Evolutionary conservation across 2,888 invertebrate genomes (phyloP).

Genomic region (Drosophila planitibia): DNA sequence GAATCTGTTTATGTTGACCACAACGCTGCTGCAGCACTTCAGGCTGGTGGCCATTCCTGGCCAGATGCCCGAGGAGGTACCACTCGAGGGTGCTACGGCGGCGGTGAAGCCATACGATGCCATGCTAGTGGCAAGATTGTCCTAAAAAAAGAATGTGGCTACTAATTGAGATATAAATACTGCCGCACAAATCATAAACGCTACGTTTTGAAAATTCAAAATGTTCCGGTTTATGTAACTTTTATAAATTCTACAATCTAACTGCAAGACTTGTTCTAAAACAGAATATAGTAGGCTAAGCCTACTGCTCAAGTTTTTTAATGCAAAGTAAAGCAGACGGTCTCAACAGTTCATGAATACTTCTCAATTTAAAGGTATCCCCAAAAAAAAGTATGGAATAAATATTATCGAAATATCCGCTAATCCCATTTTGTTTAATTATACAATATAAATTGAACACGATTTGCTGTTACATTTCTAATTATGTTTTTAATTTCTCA

Average conservation of each 20-base stretch:
- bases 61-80: conserved; percentile 88
- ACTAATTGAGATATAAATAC: neutral
- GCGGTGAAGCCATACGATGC: conserved; percentile 91
- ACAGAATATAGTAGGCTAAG: neutral
- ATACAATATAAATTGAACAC: conserved; percentile 35
- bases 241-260: neutral
- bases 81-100: conserved; percentile 92
- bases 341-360: neutral
- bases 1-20: conserved; percentile 91
- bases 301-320: neutral
- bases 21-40: conserved; percentile 91
- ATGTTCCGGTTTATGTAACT: neutral
- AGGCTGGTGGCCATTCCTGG: conserved; percentile 89
- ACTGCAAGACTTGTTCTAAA: neutral
- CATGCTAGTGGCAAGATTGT: conserved; percentile 87
- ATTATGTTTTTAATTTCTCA: conserved; percentile 46
- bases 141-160: neutral
- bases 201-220: conserved; percentile 7
- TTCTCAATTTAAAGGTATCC: neutral
- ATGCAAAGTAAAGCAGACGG: neutral
- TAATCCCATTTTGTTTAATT: conserved; percentile 35
- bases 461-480: conserved; percentile 56
- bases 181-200: neutral
- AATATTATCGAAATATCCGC: conserved; percentile 15
- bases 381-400: neutral